These are phyloP conservation scores for Callyntrura sp. DNA, from an alignment of 2,888 invertebrate species.

Conservation along the genomic window DNA sequence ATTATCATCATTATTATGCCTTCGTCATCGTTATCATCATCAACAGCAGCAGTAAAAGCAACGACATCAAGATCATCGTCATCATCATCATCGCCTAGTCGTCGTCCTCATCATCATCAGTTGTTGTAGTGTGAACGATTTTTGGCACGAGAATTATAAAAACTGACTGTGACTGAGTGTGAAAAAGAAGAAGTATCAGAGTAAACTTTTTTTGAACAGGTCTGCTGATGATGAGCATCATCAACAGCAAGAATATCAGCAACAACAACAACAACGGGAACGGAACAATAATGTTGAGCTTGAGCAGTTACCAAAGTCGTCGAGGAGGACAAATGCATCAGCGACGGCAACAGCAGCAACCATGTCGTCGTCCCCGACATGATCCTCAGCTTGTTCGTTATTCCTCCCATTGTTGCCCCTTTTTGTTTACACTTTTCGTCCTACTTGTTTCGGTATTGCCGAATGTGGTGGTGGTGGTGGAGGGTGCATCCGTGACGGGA, in stretches of 20 bases:
- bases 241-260: neutral
- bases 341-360: neutral
- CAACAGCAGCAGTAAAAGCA: neutral
- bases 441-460: constrained; percentile 20
- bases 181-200: neutral
- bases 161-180: constrained; percentile 20
- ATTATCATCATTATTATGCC: constrained; percentile 42
- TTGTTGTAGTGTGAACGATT: constrained; percentile 31
- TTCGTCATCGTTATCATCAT: constrained; percentile 38
- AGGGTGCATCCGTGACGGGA: constrained; percentile 68
- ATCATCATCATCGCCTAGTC: neutral
- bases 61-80: neutral
- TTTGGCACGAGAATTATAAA: constrained; percentile 72
- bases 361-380: constrained; percentile 27
- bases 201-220: neutral
- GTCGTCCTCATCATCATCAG: constrained; percentile 31
- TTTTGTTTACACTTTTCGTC: constrained; percentile 65
- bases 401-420: constrained; percentile 49
- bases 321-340: neutral
- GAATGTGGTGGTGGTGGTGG: constrained; percentile 10
- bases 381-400: constrained; percentile 6
- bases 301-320: constrained; percentile 59
- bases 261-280: constrained; percentile 40
- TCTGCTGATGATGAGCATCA: constrained; percentile 8
- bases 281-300: constrained; percentile 69